Conservation (phyloP, 92 coral and sea anemone species). For the Anthopleura xanthogrammica region DNA sequence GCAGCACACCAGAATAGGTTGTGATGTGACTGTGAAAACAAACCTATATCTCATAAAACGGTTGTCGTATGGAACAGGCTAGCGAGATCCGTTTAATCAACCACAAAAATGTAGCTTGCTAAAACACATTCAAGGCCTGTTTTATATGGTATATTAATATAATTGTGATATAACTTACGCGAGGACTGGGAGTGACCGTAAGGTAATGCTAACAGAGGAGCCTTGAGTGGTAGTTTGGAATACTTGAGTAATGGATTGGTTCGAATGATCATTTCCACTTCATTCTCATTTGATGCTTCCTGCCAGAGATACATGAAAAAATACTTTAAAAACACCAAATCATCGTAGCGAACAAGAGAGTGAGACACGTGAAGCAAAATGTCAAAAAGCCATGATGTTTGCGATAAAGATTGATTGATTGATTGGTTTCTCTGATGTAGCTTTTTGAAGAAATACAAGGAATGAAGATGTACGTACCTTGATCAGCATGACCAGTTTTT, state of each 20-base stretch:
- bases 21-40: too few relatives aligned
- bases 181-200: conserved; percentile 95
- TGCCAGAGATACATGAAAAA: conserved; percentile 1
- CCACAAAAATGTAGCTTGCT: too few relatives aligned
- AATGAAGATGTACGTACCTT: conserved; percentile 56
- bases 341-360: not conserved
- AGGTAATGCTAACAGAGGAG: conserved; percentile 93
- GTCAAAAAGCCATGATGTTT: too few relatives aligned
- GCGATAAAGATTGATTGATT: too few relatives aligned
- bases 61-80: too few relatives aligned
- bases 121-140: too few relatives aligned
- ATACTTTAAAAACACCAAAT: not conserved
- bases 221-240: conserved; percentile 86
- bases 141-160: not conserved
- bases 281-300: conserved; percentile 69
- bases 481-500: conserved; percentile 74
- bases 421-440: too few relatives aligned
- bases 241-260: conserved; percentile 91
- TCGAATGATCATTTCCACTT: conserved; percentile 80
- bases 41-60: too few relatives aligned
- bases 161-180: conserved; percentile 54
- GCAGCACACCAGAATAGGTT: too few relatives aligned
- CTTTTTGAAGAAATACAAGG: not conserved
- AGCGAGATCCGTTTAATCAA: too few relatives aligned
- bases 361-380: too few relatives aligned